Evolutionary conservation across 92 coral and sea anemone genomes (phyloP), one percentile per base, ranked within the genome.

Genomic region (Epizoanthus scotinus): DNA sequence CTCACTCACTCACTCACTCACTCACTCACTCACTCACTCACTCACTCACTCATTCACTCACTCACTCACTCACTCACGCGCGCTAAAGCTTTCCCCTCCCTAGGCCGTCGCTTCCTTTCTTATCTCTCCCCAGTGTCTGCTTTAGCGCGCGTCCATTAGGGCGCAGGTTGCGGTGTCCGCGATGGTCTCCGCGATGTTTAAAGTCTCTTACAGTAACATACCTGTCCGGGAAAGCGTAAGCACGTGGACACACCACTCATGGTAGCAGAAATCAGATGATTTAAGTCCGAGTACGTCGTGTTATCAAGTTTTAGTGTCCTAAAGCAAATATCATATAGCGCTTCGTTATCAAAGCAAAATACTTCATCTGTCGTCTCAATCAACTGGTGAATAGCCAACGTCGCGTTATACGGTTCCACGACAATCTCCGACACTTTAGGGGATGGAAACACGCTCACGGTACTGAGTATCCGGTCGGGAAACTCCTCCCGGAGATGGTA

Each of bases 351-450:
- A 42, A 90, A 84, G 65, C 91, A 90, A 61, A 90, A 90, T 77
- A 90, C 94, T 64, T 90, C 94, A 53, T 90, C 94, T 10, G 94
- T 90, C n/a, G 94, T 90, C 89, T 87, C 89, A 8, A 90, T 82
- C 81, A 90, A 70, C 84, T 90, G 94, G 18, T 90, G 91, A 54
- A 90, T 84, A 8, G 90, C 90, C 57, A 90, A 49, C 25, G 85
- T 79, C 62, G 94, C 94, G 69, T 90, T 90, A 36, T 90, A 90
- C 17, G 94, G 94, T 79, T 90, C 94, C 18, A 90, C 84, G 18
- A 90, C 94, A 59, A 90, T 90, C 85, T 90, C 94, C 22, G 94
- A 90, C 55, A 90, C 94, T 69, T 84, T 90, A 13, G 94, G 94
- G 21, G 94, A 90, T 12, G 94, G 94, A 58, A 90, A 90, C 19